Conservation (phyloP, 2,888 invertebrate species). For the Cheiracanthium punctorium region DNA sequence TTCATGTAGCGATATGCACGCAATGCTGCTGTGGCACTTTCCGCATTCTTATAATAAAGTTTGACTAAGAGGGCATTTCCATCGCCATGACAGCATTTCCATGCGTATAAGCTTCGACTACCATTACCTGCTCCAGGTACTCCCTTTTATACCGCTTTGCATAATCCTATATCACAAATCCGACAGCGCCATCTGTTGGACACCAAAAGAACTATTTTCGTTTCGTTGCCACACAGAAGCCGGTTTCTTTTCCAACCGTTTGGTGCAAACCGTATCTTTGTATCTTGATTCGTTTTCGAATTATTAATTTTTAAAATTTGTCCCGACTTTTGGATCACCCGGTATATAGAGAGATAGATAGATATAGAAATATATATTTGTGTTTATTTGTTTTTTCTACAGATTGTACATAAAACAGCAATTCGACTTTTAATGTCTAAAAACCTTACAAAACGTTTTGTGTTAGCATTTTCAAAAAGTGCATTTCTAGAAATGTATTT, state of each 20-base stretch:
- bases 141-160: conserved; percentile 3
- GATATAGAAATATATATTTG: no score
- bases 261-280: conserved; percentile 16
- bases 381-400: no score
- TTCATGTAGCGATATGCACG: conserved; percentile 12
- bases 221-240: neutral
- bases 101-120: conserved; percentile 19
- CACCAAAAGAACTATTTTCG: neutral
- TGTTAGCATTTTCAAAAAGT: no score
- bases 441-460: no score
- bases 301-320: no score
- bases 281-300: no score
- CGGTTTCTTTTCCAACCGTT: conserved; percentile 16
- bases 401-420: no score
- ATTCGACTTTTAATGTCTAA: no score
- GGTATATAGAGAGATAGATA: no score
- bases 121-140: conserved; percentile 5
- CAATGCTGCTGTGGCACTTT: conserved; percentile 11
- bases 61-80: neutral
- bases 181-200: conserved; percentile 20
- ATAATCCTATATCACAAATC: conserved; percentile 6
- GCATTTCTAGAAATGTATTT: no score
- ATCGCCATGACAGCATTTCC: neutral
- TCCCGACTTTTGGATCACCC: no score
- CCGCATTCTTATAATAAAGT: neutral